Evolutionary conservation across 2,888 invertebrate species (phyloP).

Genomic region (Eubasilissa splendida): DNA sequence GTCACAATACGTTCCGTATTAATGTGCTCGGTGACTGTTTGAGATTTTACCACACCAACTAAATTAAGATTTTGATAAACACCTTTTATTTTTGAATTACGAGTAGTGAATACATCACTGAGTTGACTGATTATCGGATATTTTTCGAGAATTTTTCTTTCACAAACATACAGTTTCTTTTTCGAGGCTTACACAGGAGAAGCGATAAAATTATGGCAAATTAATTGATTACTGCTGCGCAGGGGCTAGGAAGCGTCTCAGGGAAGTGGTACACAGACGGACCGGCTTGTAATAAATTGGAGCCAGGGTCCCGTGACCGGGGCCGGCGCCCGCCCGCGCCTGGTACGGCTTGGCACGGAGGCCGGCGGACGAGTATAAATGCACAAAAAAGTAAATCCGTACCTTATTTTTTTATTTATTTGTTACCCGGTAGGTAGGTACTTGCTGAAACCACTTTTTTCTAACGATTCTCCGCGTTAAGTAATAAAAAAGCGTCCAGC

Average conservation of each 20-base stretch:
- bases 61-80: too few relatives aligned
- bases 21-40: too few relatives aligned
- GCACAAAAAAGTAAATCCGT: slow-evolving; percentile 51
- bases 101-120: too few relatives aligned
- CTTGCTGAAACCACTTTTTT: slow-evolving; percentile 31
- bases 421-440: slow-evolving; percentile 22
- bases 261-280: too few relatives aligned
- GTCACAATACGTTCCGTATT: too few relatives aligned
- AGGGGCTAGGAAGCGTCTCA: not conserved
- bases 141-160: too few relatives aligned
- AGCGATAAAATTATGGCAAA: too few relatives aligned
- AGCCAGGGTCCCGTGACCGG: not conserved
- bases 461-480: slow-evolving; percentile 10
- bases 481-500: slow-evolving; percentile 4
- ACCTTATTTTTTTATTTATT: slow-evolving; percentile 44
- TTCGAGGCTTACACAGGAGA: too few relatives aligned
- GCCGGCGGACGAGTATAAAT: slow-evolving; percentile 53
- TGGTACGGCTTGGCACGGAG: slow-evolving; percentile 57
- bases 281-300: not conserved
- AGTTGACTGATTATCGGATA: too few relatives aligned
- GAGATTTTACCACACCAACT: too few relatives aligned
- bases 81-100: too few relatives aligned
- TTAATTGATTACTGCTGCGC: not conserved
- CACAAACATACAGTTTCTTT: too few relatives aligned
- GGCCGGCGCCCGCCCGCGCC: slow-evolving; percentile 19